These are phyloP conservation scores for Pseudococcus viburni DNA, from an alignment of 2,888 invertebrate species.

Conservation along the genomic window DNA sequence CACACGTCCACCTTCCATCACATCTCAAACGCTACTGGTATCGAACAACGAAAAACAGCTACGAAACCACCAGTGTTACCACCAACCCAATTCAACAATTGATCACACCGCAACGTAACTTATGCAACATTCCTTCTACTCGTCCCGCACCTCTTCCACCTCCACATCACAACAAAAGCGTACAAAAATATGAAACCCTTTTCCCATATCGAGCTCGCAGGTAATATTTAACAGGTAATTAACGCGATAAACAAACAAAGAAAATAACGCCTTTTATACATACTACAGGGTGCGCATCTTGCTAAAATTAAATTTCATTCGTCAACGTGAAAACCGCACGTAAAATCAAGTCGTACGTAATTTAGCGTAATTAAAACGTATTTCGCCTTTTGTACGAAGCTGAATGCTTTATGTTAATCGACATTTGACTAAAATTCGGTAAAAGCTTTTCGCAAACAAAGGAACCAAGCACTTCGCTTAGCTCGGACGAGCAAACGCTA, in stretches of 20 bases:
- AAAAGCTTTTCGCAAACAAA: conserved; percentile 42
- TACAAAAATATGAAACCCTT: too few relatives aligned
- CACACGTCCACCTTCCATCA: too few relatives aligned
- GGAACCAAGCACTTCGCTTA: conserved; percentile 40
- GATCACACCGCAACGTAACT: too few relatives aligned
- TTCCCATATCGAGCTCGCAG: background rate
- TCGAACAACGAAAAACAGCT: too few relatives aligned
- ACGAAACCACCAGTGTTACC: too few relatives aligned
- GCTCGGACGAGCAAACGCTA: conserved; percentile 36
- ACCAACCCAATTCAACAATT: too few relatives aligned
- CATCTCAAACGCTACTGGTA: too few relatives aligned
- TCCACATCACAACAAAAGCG: too few relatives aligned
- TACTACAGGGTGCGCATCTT: background rate
- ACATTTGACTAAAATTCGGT: conserved; percentile 42
- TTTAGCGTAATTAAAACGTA: conserved; percentile 45
- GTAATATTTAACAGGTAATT: background rate
- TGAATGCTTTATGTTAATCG: conserved; percentile 47
- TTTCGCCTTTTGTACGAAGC: conserved; percentile 3
- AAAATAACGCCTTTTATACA: background rate
- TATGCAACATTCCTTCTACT: too few relatives aligned
- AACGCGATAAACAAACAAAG: conserved; percentile 16
- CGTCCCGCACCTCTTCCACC: too few relatives aligned
- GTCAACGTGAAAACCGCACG: conserved; percentile 27
- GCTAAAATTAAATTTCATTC: conserved; percentile 36
- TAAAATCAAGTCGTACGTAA: conserved; percentile 47